Base-by-base conservation (phyloP, 2,797 vertebrate species). In the Smutsia gigantea region DNA sequence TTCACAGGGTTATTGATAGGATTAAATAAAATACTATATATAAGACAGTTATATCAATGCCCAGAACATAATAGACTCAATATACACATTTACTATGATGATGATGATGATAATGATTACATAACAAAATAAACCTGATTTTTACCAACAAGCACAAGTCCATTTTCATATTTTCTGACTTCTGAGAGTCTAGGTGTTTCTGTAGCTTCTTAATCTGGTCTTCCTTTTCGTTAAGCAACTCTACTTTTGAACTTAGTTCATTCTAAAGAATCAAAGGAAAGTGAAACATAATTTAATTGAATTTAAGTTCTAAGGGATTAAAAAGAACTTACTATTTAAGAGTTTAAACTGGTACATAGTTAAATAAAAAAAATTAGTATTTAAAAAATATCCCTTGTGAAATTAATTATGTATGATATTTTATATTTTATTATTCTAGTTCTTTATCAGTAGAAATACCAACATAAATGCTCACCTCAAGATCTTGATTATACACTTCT, bases 401-500 rank as follows among this genome's bases (percentile, higher is more conserved):
- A 86, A 61, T 89, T 18, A 96, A 72, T 51, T 90, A 14, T 31
- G 75, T 72, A 31, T 71, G 69, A 37, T 7, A 31, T 46, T 46
- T 46, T 11, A 87, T 86, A 31, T 39, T 86, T 92, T 71, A 95
- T 1, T 91, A 75, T 79, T 90, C 46, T 79, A 71, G 39, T 27
- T 92, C 89, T 59, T 96, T 96, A 87, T 27, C 78, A 79, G 49
- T 29, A 69, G 39, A 81, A 96, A 97, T 93, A 97, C 49, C 57
- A 97, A 9, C 3, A 87, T 57, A 95, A 63, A 84, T 23, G 89
- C 98, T 99, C 97, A 99, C 99, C 99, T 99, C 98, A 57, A 99
- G 98, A 87, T 99, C 98, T 84, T 98, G 98, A 92, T 98, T 98
- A 96, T 98, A 98, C 10, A 98, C 95, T 91, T 99, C 99, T 83